Evolutionary conservation across 2,797 vertebrate genomes (phyloP), one percentile per base, ranked within the genome.

Genomic region (Clarias fuscus): DNA sequence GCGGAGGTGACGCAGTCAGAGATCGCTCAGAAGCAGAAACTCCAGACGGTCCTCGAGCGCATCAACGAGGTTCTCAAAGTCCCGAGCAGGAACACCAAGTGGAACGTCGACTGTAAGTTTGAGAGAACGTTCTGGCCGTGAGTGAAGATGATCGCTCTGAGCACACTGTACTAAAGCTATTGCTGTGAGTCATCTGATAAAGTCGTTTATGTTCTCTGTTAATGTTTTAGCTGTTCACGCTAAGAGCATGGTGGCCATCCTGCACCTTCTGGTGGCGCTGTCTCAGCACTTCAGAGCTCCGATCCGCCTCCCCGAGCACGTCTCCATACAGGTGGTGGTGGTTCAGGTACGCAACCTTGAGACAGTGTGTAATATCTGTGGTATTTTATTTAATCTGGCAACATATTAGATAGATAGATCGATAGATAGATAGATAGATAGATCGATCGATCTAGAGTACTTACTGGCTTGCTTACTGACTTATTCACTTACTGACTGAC

Each of bases 1-100:
- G 98, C 98, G 0, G 98, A 99, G 94, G 98, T 99, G 91, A 99
- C 98, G 18, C 98, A 99, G 91, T 99, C 98, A 0, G 98, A 99
- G 95, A 98, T 98, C 86, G 98, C 98, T 84, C 98, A 99, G 94
- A 99, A 99, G 82, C 98, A 99, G 92, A 99, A 99, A 91, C 94
- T 99, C 59, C 98, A 99, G 94, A 99, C 97, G 0, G 98, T 99
- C 37, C 92, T 99, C 88, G 98, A 99, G 85, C 97, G 98, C 87
- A 98, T 99, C 95, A 99, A 99, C 0, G 97, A 99, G 85, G 97
- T 97, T 0, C 95, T 99, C 87, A 98, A 99, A 88, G 96, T 99
- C 62, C 96, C 97, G 86, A 95, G 96, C 89, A 96, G 98, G 90
- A 98, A 91, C 95, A 97, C 98, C 91, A 98, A 97, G 91, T 99